These are phyloP conservation scores for Acanthochromis polyacanthus DNA, from an alignment of 2,113 vertebrate genomes.

Conservation along the genomic window DNA sequence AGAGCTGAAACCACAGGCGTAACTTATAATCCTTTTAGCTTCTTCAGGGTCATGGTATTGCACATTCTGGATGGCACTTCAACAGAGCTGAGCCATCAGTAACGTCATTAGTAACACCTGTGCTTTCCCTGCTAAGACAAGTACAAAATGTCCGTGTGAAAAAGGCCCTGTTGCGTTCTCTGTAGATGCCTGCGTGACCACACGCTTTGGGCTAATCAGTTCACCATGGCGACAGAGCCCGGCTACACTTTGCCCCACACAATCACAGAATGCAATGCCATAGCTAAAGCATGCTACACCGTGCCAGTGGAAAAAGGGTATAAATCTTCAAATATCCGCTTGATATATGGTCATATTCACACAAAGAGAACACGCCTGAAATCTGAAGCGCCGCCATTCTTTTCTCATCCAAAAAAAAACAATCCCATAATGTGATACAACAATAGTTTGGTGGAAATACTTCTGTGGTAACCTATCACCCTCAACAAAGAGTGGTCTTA, in stretches of 20 bases:
- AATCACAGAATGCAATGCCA: neutral
- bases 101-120: neutral
- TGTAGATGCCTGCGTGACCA: neutral
- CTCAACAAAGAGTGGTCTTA: slow-evolving; percentile 34
- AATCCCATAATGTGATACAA: slow-evolving; percentile 13
- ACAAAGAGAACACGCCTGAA: slow-evolving; percentile 12
- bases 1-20: no score
- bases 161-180: neutral
- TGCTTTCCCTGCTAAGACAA: neutral
- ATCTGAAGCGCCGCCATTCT: neutral
- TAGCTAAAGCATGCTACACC: neutral
- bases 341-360: slow-evolving; percentile 27
- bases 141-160: neutral
- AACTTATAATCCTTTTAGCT: no score
- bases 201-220: neutral
- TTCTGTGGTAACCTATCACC: slow-evolving; percentile 23
- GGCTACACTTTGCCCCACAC: neutral
- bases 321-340: slow-evolving; percentile 31
- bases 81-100: no score
- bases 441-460: slow-evolving; percentile 15
- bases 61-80: no score
- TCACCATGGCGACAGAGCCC: neutral
- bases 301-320: slow-evolving; percentile 7
- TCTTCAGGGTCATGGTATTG: no score
- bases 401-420: neutral